These are phyloP conservation scores for Erythrolamprus reginae DNA, from an alignment of 2,113 vertebrate species.

Conservation along the genomic window DNA sequence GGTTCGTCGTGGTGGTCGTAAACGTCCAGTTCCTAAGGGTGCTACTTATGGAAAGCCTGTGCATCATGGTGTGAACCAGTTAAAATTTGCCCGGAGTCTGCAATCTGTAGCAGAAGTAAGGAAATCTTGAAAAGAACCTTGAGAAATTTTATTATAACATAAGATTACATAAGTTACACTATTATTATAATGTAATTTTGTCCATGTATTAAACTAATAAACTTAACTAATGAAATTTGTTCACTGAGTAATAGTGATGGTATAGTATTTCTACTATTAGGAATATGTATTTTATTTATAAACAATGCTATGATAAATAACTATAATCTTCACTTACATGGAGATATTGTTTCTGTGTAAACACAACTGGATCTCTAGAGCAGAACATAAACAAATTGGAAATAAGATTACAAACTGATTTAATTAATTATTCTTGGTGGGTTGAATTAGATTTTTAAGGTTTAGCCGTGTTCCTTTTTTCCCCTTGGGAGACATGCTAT, in stretches of 20 bases:
- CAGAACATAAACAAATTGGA: neutral
- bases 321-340: neutral
- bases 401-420: neutral
- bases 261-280: neutral
- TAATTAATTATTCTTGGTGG: neutral
- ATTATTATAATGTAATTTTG: neutral
- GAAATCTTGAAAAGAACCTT: neutral
- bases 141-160: neutral
- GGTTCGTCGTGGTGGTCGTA: slow-evolving; percentile 91
- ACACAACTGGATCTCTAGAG: neutral
- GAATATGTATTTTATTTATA: neutral
- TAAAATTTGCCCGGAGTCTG: slow-evolving; percentile 94
- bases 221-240: neutral
- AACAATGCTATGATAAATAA: neutral
- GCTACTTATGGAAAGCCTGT: slow-evolving; percentile 94
- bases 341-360: neutral
- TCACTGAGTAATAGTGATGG: neutral
- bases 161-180: neutral
- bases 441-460: neutral
- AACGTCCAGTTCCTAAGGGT: slow-evolving; percentile 90
- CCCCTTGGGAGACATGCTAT: neutral
- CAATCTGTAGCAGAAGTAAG: slow-evolving; percentile 92
- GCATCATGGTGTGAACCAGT: slow-evolving; percentile 93
- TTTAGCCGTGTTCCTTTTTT: neutral
- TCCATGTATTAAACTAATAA: neutral